Base-by-base conservation (phyloP, 2,113 vertebrate genomes). In the Stictonetta naevosa region DNA sequence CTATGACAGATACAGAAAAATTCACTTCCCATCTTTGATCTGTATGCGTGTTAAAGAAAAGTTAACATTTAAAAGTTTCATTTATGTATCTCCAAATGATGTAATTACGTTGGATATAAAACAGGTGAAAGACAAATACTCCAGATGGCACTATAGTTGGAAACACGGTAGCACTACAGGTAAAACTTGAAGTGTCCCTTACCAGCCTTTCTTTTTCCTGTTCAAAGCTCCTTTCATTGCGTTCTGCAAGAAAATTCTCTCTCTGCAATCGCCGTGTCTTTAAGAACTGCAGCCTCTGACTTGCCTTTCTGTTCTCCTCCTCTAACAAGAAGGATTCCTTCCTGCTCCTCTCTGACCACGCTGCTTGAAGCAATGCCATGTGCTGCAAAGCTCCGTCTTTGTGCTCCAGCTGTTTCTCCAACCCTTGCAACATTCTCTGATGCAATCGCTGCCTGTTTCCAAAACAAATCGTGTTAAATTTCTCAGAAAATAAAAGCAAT, bases 331-430 rank as follows among this genome's bases (percentile, higher is more conserved):
- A 68, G 29, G 88, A 97, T 56, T 95, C 87, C 34, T 93, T 96
- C 71, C 67, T 87, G 68, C 73, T 96, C 48, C 86, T 94, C 79
- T 97, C 96, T 86, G 92, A 92, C 46, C 42, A 44, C 63, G 95
- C 93, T 87, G 73, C 71, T 88, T 94, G 93, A 86, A 97, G 95
- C 55, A 90, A 66, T 60, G 93, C 92, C 76, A 76, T 3, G 15
- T 36, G 92, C 88, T 84, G 77, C 75, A 80, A 82, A 81, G 78
- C 90, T 77, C 53, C 88, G 29, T 86, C 93, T 86, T 80, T 42
- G 55, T 88, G 31, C 71, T 97, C 96, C 93, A 96, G 92, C 92
- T 90, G 92, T 92, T 95, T 97, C 93, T 97, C 88, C 83, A 93
- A 69, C 40, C 18, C 79, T 89, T 96, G 87, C 66, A 84, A 66